Evolutionary conservation across 2,113 vertebrate genomes (phyloP).

Genomic region (Gymnocephalus cernua): DNA sequence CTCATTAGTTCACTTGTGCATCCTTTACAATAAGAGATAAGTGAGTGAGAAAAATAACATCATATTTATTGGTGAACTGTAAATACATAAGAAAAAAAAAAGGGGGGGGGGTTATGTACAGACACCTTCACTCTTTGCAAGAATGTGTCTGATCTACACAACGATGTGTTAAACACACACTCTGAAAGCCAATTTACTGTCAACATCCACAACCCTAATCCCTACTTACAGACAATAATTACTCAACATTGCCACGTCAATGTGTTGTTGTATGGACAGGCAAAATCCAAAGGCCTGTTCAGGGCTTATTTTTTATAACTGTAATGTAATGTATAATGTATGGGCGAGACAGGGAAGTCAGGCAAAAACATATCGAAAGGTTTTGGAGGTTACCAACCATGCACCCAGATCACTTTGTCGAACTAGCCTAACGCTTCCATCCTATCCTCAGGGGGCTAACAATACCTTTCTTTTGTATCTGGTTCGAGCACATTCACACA

Average conservation of each 20-base stretch:
- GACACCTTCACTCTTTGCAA: constrained; percentile 54
- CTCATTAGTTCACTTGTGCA: constrained; percentile 66
- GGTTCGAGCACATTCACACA: constrained; percentile 43
- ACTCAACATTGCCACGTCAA: constrained; percentile 55
- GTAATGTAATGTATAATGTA: constrained; percentile 9
- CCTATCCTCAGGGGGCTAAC: constrained; percentile 47
- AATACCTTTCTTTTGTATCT: constrained; percentile 48
- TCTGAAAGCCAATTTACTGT: constrained; percentile 78
- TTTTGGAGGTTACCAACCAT: neutral
- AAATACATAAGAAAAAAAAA: constrained; percentile 36
- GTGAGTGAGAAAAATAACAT: constrained; percentile 30
- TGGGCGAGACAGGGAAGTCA: neutral
- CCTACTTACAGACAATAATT: constrained; percentile 80
- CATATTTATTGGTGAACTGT: constrained; percentile 37
- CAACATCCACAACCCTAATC: constrained; percentile 79
- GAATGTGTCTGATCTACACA: constrained; percentile 70
- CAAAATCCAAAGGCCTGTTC: constrained; percentile 36
- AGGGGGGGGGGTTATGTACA: constrained; percentile 5
- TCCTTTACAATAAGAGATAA: constrained; percentile 49
- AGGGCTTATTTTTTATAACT: constrained; percentile 18
- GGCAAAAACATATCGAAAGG: constrained; percentile 25
- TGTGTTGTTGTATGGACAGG: constrained; percentile 60
- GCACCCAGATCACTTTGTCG: constrained; percentile 14
- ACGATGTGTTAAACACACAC: constrained; percentile 68
- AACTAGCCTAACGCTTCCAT: constrained; percentile 30